Evolutionary conservation across 2,888 invertebrate genomes (phyloP), one percentile per base, ranked within the genome.

Genomic region (Labia minor): DNA sequence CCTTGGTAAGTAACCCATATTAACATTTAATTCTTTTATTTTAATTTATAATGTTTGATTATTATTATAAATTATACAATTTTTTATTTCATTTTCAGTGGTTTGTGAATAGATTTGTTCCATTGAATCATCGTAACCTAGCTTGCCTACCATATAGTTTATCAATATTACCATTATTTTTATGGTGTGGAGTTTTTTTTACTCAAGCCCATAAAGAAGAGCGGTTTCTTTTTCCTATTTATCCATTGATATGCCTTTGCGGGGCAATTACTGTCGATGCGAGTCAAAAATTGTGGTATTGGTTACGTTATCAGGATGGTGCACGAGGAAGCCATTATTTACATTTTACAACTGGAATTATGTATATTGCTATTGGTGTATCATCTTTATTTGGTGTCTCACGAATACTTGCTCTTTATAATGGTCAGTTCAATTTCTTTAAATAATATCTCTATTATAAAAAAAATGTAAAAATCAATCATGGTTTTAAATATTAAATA

Each of bases 141-240:
- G 83, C 87, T 72, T 86, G 86, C 74, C 80, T 87, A 61, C 90
- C 92, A 0, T 86, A 88, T 74, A 88, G 86, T 81, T 79, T 92
- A 37, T 88, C 87, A 14, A 78, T 94, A 65, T 81, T 88, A 72
- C 89, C 95, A 1, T 81, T 95, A 49, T 89, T 86, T 72, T 78
- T 95, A 14, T 99, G 99, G 99, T 81, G 95, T 6, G 73, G 81
- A 0, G 89, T 98, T 0, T 97, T 99, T 78, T 86, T 92, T 77
- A 74, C 86, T 0, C 94, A 95, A 76, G 88, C 96, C 1, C 99
- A 99, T 76, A 99, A 98, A 82, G 86, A 86, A 76, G 86, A 88
- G 77, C 83, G 92, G 69, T 96, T 96, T 81, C 80, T 99, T 64
- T 99, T 92, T 77, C 98, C 99, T 0, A 84, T 95, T 10, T 99